phyloP scores from a whole-genome alignment of 2,797 vertebrate genomes.

The Chelmon rostratus region DNA sequence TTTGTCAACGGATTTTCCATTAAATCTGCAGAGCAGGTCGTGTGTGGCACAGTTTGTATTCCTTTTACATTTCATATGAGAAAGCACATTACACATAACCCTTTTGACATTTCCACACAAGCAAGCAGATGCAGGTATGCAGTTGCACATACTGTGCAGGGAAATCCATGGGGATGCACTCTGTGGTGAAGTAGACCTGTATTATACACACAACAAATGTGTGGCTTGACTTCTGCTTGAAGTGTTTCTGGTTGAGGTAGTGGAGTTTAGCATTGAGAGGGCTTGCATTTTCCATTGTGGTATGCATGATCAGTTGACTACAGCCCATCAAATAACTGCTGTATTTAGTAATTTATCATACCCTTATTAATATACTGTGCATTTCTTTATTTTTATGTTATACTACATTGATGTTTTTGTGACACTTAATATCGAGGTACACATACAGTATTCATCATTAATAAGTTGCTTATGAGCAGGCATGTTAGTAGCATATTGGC shows the following conservation, averaged over 20 bases:
- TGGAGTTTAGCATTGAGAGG: neutral
- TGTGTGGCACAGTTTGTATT: neutral
- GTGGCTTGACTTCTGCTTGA: neutral
- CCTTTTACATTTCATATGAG: neutral
- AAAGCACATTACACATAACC: neutral
- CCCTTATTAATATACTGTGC: neutral
- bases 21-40: constrained; percentile 4
- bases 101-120: constrained; percentile 9
- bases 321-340: neutral
- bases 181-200: neutral
- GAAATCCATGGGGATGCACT: constrained; percentile 15
- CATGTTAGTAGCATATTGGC: too few relatives aligned
- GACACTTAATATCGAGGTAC: too few relatives aligned
- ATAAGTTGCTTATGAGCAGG: too few relatives aligned
- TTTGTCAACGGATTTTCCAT: constrained; percentile 8
- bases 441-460: too few relatives aligned
- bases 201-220: neutral
- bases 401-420: neutral
- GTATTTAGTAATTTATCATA: neutral
- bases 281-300: neutral
- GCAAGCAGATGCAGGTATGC: neutral
- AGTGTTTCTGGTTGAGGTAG: neutral
- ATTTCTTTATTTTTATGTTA: neutral
- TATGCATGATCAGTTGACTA: neutral
- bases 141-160: neutral